Conservation (phyloP, 37 sponge, comb jelly and placozoan species). For the Petrosia ficiformis region DNA sequence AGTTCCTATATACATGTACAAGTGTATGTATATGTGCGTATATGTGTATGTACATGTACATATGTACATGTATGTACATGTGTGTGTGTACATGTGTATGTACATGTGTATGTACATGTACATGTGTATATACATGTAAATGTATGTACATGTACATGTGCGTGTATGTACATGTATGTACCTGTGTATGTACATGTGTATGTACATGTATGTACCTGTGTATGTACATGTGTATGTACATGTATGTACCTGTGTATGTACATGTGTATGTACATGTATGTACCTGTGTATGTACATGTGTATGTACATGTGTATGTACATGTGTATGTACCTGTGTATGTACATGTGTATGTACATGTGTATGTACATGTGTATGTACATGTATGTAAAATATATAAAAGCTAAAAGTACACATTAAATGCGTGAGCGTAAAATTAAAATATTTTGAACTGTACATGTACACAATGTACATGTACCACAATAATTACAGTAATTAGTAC, state of each 20-base stretch:
- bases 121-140: neutral
- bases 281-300: neutral
- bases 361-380: neutral
- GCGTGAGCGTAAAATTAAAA: too few relatives aligned
- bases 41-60: neutral
- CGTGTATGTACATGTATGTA: too few relatives aligned
- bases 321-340: neutral
- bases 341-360: neutral
- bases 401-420: too few relatives aligned
- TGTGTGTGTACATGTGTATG: neutral
- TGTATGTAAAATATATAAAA: too few relatives aligned
- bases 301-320: too few relatives aligned
- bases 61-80: too few relatives aligned
- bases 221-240: neutral
- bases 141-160: too few relatives aligned
- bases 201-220: conserved; percentile 2
- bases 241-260: too few relatives aligned
- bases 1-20: conserved; percentile 48
- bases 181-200: neutral
- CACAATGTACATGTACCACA: too few relatives aligned
- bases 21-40: too few relatives aligned
- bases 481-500: neutral
- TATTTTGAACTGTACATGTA: too few relatives aligned
- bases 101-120: neutral
- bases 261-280: too few relatives aligned